Conservation (phyloP, 2,888 invertebrate genomes). For the Polymixis lichenea region DNA sequence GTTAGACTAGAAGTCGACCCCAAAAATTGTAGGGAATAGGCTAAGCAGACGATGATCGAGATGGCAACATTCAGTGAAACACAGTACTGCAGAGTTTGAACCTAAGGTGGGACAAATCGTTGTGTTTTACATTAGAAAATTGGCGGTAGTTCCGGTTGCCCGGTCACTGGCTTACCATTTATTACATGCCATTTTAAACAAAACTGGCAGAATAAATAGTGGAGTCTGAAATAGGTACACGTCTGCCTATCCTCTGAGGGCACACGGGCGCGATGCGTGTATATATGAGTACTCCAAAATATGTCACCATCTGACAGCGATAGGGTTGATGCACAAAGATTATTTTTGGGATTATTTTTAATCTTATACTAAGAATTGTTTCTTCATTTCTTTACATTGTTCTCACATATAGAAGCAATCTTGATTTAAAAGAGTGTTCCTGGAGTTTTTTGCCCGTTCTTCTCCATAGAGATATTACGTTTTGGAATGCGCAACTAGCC, state of each 20-base stretch:
- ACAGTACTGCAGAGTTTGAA: background rate
- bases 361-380: no score
- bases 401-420: no score
- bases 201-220: background rate
- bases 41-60: no score
- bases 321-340: conserved; percentile 7
- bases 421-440: no score
- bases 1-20: no score
- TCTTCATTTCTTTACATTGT: no score
- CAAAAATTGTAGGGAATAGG: no score
- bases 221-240: rapidly evolving
- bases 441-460: no score
- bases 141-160: background rate
- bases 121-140: conserved; percentile 34
- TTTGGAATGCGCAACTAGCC: no score
- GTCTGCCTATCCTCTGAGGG: background rate
- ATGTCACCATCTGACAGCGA: background rate
- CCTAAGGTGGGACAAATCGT: background rate
- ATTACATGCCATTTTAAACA: background rate
- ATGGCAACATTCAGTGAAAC: background rate
- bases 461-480: no score
- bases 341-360: no score
- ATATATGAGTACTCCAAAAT: background rate
- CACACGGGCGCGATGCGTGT: background rate
- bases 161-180: background rate